Conservation (phyloP, 2,888 invertebrate genomes). For the Chaetoderma sp. region DNA sequence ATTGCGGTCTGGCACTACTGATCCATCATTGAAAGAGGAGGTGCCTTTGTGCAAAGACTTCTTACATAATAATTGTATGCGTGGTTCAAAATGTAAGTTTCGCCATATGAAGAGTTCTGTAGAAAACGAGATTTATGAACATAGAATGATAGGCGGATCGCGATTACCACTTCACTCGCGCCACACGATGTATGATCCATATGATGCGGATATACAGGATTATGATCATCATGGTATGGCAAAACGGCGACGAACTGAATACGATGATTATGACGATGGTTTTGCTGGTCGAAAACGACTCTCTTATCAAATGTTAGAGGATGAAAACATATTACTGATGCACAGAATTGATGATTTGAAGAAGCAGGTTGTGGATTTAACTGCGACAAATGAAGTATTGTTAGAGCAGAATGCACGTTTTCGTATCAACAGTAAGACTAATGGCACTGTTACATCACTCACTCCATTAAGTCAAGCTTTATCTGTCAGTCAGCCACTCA, state of each 20-base stretch:
- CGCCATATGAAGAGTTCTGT: conserved; percentile 65
- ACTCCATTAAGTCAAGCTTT: conserved; percentile 42
- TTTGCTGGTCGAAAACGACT: conserved; percentile 46
- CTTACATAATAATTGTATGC: conserved; percentile 74
- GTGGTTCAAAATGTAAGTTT: conserved; percentile 72
- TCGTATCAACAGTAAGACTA: conserved; percentile 69
- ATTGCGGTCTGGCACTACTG: conserved; percentile 57
- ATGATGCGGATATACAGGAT: conserved; percentile 45
- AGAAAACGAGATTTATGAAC: conserved; percentile 43
- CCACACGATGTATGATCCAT: conserved; percentile 27
- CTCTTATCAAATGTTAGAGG: conserved; percentile 70
- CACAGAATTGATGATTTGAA: conserved; percentile 80
- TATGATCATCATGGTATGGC: conserved; percentile 42
- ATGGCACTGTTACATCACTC: conserved; percentile 43
- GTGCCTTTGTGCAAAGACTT: conserved; percentile 76
- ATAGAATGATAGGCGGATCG: background rate
- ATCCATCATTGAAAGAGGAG: conserved; percentile 51
- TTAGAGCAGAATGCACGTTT: conserved; percentile 82
- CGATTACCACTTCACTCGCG: too few relatives aligned
- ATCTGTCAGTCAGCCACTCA: conserved; percentile 64
- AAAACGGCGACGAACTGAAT: conserved; percentile 53
- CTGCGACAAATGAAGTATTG: conserved; percentile 83
- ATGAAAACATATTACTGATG: conserved; percentile 78
- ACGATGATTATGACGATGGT: conserved; percentile 40
- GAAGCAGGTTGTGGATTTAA: conserved; percentile 79